These are phyloP conservation scores for Chrosomus eos DNA, from an alignment of 2,797 vertebrate species.

Conservation along the genomic window DNA sequence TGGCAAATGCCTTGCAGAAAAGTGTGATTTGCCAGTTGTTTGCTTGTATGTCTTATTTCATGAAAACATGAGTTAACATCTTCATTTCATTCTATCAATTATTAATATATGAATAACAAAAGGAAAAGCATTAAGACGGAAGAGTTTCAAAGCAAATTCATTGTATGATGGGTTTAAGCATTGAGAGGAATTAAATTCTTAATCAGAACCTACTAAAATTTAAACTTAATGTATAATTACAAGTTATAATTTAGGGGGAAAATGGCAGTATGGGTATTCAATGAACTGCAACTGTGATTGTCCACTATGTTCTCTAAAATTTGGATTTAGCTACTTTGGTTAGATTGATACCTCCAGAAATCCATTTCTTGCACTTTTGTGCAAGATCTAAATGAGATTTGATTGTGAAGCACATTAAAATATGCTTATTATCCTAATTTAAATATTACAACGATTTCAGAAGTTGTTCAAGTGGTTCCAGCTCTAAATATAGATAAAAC, in stretches of 20 bases:
- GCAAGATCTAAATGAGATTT: neutral
- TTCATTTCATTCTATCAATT: conserved; percentile 25
- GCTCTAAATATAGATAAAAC: neutral
- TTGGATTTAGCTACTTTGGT: conserved; percentile 7
- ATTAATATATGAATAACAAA: neutral
- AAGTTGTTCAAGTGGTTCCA: neutral
- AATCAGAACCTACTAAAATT: neutral
- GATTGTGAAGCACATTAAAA: neutral
- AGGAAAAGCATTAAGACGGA: conserved; percentile 1
- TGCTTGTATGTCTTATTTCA: neutral
- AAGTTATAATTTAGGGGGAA: neutral
- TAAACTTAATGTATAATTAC: neutral
- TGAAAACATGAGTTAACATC: neutral
- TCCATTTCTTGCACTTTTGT: neutral
- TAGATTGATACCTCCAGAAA: neutral
- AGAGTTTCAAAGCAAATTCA: conserved; percentile 7
- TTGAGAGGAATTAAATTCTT: neutral
- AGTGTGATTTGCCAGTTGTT: conserved; percentile 48
- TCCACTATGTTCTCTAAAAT: neutral
- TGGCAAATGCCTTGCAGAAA: conserved; percentile 28
- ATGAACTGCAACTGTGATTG: too few species aligned
- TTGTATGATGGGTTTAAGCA: neutral
- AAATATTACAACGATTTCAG: neutral
- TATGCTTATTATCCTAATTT: neutral
- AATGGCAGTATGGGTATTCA: neutral